phyloP scores from a whole-genome alignment of 2,797 vertebrate genomes.

The Syngnathus acus region DNA sequence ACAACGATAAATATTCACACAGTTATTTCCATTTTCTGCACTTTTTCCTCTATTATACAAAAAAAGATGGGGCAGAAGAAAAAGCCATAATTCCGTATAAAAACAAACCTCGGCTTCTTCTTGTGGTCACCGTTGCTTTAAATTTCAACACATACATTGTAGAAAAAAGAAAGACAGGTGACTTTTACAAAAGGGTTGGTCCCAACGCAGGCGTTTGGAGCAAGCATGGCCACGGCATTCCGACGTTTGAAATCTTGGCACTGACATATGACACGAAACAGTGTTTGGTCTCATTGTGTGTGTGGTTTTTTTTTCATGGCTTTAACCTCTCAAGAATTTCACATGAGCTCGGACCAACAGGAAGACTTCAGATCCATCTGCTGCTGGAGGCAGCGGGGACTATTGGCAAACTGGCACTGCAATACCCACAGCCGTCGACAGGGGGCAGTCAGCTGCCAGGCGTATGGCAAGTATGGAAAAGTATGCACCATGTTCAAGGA shows the following conservation, averaged over 20 bases:
- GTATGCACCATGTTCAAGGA: conserved; percentile 2
- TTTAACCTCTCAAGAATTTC: conserved; percentile 45
- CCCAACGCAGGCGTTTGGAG: conserved; percentile 41
- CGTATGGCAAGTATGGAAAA: conserved; percentile 20
- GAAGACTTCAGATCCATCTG: conserved; percentile 42
- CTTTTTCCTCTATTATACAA: conserved; percentile 7
- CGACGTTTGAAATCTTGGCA: conserved; percentile 66
- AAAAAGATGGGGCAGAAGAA: neutral
- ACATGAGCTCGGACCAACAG: conserved; percentile 25
- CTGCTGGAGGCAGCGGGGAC: neutral
- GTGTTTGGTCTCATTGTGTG: conserved; percentile 63
- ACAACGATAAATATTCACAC: conserved; percentile 53
- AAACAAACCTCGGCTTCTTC: neutral
- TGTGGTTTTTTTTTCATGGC: conserved; percentile 38
- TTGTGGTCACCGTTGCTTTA: neutral
- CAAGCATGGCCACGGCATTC: conserved; percentile 63
- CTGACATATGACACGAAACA: conserved; percentile 61
- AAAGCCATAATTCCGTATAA: neutral
- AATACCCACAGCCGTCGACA: conserved; percentile 38
- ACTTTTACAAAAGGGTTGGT: conserved; percentile 54
- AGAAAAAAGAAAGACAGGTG: conserved; percentile 23
- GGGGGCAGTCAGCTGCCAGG: conserved; percentile 60
- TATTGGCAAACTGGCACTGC: neutral
- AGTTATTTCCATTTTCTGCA: conserved; percentile 21
- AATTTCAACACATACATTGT: conserved; percentile 19